phyloP scores from a whole-genome alignment of 2,113 vertebrate genomes.

The Perca schrenkii region DNA sequence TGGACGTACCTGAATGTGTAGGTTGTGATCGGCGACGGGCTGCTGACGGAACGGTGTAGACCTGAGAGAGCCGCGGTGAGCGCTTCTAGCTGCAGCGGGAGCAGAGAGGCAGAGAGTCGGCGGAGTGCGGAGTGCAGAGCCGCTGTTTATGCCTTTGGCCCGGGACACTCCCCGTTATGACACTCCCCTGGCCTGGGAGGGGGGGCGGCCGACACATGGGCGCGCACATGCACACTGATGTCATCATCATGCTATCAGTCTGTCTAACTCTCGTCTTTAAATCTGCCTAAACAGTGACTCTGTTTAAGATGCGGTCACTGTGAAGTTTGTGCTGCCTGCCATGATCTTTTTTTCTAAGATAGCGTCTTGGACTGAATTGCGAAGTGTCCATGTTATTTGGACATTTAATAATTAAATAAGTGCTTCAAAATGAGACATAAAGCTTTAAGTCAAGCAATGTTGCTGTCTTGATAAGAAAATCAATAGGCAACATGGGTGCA shows the following conservation, averaged over 20 bases:
- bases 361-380: not conserved
- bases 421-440: too few species aligned
- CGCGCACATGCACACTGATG: conserved; percentile 6
- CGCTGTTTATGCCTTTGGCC: conserved; percentile 56
- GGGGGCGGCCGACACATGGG: not conserved
- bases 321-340: not conserved
- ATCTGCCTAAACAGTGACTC: too few species aligned
- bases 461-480: not conserved
- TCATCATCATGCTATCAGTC: not conserved
- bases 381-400: not conserved
- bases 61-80: conserved; percentile 42
- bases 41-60: conserved; percentile 4
- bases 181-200: conserved; percentile 46
- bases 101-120: conserved; percentile 56
- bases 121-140: conserved; percentile 28
- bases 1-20: conserved; percentile 56
- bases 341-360: not conserved
- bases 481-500: not conserved
- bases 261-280: not conserved
- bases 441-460: not conserved
- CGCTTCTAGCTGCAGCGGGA: conserved; percentile 45
- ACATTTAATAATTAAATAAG: not conserved
- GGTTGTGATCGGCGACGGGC: conserved; percentile 6
- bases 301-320: not conserved
- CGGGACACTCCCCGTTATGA: conserved; percentile 72